Percentiles rank a stretch among this genome's conserved stretches.
These are phyloP conservation scores for Varecia variegata DNA, from an alignment of 2,797 vertebrate species.

Conservation along the genomic window DNA sequence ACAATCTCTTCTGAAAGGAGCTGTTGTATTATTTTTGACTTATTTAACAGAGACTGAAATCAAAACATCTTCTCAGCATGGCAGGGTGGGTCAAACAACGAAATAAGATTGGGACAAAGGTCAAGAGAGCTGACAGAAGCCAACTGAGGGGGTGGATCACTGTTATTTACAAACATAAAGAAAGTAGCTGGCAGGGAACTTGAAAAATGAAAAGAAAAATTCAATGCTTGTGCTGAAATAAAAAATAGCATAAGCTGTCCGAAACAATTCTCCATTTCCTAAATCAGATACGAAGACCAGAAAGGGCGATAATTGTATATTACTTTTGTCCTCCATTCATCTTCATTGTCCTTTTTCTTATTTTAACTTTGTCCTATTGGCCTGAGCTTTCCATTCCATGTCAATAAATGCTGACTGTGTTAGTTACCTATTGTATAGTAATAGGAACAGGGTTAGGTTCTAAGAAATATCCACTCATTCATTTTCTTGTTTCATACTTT, in stretches of 20 bases:
- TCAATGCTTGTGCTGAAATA: background rate
- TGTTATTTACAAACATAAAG: background rate
- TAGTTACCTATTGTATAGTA: background rate
- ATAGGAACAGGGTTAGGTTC: background rate
- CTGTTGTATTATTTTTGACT: background rate
- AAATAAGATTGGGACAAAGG: background rate
- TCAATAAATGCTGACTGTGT: background rate
- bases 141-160: background rate
- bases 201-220: slow-evolving; percentile 28
- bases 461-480: background rate
- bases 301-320: background rate
- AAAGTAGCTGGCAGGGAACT: background rate
- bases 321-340: background rate
- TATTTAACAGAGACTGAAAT: slow-evolving; percentile 27
- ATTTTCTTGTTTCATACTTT: background rate
- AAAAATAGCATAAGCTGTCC: background rate
- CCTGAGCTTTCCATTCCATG: background rate
- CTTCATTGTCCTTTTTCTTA: background rate
- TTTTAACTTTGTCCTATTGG: background rate
- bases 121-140: background rate
- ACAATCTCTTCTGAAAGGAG: background rate
- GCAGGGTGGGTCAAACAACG: background rate
- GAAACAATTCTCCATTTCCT: background rate
- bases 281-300: slow-evolving; percentile 21
- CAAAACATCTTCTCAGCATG: background rate